Conservation (phyloP, 2,888 invertebrate genomes). For the Exephanes ischioxanthus region DNA sequence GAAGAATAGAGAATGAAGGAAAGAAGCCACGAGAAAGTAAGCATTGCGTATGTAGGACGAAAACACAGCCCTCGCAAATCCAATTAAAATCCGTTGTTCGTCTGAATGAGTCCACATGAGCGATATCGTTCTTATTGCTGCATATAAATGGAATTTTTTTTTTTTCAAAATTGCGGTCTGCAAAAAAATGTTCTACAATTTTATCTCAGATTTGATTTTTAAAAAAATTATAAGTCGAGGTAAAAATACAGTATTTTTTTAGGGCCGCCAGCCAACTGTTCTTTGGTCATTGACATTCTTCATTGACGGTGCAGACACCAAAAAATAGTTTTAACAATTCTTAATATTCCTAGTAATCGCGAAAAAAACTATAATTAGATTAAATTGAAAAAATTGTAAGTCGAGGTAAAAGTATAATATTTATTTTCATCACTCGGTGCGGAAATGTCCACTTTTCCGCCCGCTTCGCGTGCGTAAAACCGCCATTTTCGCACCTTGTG, state of each 20-base stretch:
- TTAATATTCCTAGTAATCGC: not conserved
- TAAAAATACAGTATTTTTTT: too few species aligned
- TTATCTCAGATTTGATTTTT: not conserved
- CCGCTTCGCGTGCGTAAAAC: too few species aligned
- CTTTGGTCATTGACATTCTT: too few species aligned
- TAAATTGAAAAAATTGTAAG: too few species aligned
- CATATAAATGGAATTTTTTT: not conserved
- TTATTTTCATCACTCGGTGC: too few species aligned
- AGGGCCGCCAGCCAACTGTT: too few species aligned
- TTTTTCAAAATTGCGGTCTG: not conserved
- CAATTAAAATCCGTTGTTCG: not conserved
- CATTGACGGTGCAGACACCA: too few species aligned
- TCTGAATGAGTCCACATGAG: not conserved
- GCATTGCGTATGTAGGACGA: not conserved
- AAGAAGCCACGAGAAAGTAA: conserved; percentile 40
- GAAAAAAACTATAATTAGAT: not conserved
- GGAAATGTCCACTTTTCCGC: too few species aligned
- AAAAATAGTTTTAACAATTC: too few species aligned
- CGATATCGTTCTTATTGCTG: not conserved
- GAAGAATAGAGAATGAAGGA: conserved; percentile 35
- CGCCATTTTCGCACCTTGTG: too few species aligned
- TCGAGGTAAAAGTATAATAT: too few species aligned
- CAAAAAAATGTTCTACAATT: not conserved
- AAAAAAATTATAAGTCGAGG: too few species aligned
- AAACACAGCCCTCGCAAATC: conserved; percentile 18